Percentiles rank a stretch among this genome's conserved stretches.
phyloP scores from a whole-genome alignment of 2,113 vertebrate genomes.

The Manacus vitellinus region DNA sequence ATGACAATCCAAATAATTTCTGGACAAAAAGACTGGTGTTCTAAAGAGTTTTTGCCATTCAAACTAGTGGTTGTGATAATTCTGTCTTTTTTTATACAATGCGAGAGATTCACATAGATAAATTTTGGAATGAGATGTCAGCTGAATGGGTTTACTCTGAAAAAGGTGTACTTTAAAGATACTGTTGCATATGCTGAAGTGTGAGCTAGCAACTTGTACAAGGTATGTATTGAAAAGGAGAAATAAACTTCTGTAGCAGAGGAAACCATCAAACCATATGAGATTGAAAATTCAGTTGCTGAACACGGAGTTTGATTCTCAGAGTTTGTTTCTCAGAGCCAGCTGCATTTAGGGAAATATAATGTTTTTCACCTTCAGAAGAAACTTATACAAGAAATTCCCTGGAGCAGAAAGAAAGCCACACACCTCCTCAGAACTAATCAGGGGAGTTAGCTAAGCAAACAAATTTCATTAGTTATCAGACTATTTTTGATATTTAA shows the following conservation, averaged over 20 bases:
- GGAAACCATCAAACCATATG: background rate
- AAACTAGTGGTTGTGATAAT: background rate
- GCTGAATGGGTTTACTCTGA: background rate
- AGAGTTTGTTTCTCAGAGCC: background rate
- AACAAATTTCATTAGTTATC: constrained; percentile 25
- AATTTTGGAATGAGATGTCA: background rate
- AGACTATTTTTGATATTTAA: background rate
- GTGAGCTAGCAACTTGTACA: background rate
- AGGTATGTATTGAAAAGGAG: background rate
- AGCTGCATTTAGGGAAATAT: background rate
- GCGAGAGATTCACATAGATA: background rate
- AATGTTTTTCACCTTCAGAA: background rate
- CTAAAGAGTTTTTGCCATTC: background rate
- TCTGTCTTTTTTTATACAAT: background rate
- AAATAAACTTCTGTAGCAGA: background rate
- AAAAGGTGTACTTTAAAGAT: background rate
- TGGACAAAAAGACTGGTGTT: background rate
- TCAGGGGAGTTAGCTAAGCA: background rate
- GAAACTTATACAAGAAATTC: background rate
- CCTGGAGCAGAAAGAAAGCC: background rate
- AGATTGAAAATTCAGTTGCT: constrained; percentile 7
- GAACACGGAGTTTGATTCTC: background rate
- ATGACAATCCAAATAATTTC: background rate
- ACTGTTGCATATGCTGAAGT: background rate
- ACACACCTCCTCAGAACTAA: background rate